phyloP scores from a whole-genome alignment of 2,888 invertebrate genomes.

The Metopia argyrocephala region DNA sequence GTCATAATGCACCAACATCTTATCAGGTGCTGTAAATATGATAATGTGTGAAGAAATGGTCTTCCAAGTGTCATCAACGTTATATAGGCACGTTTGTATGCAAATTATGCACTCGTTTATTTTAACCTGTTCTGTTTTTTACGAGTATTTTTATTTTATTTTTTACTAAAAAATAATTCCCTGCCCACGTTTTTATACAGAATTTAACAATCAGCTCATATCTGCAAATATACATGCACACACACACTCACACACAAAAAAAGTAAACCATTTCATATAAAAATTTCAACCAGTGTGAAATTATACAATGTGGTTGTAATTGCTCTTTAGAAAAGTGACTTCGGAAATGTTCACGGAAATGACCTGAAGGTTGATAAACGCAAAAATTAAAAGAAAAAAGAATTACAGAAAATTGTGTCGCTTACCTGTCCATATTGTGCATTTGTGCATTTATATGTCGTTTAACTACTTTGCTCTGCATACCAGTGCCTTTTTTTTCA shows the following conservation, averaged over 20 bases:
- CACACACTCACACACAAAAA: too few relatives aligned
- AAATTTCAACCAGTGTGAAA: too few relatives aligned
- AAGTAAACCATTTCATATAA: too few relatives aligned
- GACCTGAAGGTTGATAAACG: slow-evolving; percentile 62
- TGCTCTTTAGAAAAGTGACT: slow-evolving; percentile 53
- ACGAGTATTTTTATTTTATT: neutral
- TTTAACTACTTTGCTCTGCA: slow-evolving; percentile 11
- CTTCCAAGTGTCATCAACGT: slow-evolving; percentile 61
- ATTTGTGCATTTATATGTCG: too few relatives aligned
- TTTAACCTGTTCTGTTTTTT: neutral
- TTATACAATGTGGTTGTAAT: slow-evolving; percentile 29
- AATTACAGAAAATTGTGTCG: neutral
- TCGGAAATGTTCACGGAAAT: slow-evolving; percentile 60
- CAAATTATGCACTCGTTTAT: slow-evolving; percentile 55
- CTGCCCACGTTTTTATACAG: neutral
- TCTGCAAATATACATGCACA: too few relatives aligned
- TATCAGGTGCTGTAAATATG: too few relatives aligned
- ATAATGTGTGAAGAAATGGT: slow-evolving; percentile 41
- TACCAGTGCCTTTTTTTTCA: slow-evolving; percentile 23
- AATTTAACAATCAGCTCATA: too few relatives aligned
- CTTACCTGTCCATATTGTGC: neutral
- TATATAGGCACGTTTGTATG: slow-evolving; percentile 59
- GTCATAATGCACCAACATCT: neutral
- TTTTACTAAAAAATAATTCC: neutral
- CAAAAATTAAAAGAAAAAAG: neutral